Evolutionary conservation across 2,113 vertebrate genomes (phyloP), one percentile per base, ranked within the genome.

Genomic region (Oreochromis aureus): DNA sequence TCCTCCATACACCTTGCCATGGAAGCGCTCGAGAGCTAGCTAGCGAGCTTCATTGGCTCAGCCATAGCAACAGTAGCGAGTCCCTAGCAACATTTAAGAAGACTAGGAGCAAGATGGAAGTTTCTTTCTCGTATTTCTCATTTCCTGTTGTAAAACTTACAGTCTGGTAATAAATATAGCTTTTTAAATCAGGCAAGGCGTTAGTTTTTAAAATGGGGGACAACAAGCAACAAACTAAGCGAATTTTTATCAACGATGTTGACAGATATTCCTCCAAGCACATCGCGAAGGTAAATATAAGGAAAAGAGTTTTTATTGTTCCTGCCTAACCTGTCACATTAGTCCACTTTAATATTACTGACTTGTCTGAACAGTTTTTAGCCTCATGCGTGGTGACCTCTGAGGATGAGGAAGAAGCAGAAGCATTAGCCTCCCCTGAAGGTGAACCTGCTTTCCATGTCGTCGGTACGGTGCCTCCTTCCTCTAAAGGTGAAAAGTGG

Each of bases 221-320:
- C 7, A 87, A 82, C 32, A 85, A 81, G 10, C 78, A 83, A 79
- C 53, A 73, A 84, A n/a, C 16, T 39, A 97, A 91, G 86, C 91
- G 97, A 22, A 11, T 99, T 90, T 99, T 99, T 86, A 89, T 99
- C 24, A 98, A 97, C 94, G 95, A 97, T 24, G 92, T 99, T 30
- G 97, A 98, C 89, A 92, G 90, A 0, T 99, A 97, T 91, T 97
- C 97, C 22, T 98, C 97, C 81, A 91, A 90, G 66, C 91, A 89
- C 88, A 95, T 98, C n/a, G 98, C 97, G 1, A 91, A 98, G 97
- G 98, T 98, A 96, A 96, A 44, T 18, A 80, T 32, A 10, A 27
- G 30, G 13, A 10, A 6, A 81, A 53, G 10, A 6, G 30, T 10
- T 11, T 34, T 59, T 46, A 41, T 61, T 53, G 32, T 27, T 3